These are phyloP conservation scores for Semaprochilodus insignis DNA, from an alignment of 2,797 vertebrate genomes.

Conservation along the genomic window DNA sequence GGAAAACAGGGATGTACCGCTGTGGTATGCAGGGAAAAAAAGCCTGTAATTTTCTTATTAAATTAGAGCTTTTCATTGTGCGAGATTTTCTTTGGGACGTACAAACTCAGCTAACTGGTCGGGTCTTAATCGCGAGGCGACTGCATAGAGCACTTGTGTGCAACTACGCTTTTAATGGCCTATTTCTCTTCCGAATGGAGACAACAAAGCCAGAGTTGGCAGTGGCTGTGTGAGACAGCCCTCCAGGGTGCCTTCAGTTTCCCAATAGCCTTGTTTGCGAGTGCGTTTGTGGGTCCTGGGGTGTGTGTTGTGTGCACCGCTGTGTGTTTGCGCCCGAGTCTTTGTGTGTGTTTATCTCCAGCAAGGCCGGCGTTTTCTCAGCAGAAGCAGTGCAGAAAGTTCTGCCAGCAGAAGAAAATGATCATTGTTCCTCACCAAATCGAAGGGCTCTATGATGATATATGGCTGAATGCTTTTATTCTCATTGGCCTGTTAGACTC, in stretches of 20 bases:
- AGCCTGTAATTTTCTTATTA: slow-evolving; percentile 58
- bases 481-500: slow-evolving; percentile 50
- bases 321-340: slow-evolving; percentile 47
- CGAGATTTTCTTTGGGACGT: slow-evolving; percentile 54
- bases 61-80: slow-evolving; percentile 58
- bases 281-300: slow-evolving; percentile 47
- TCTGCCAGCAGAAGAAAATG: slow-evolving; percentile 49
- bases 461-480: slow-evolving; percentile 59
- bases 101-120: slow-evolving; percentile 51
- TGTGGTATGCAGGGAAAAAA: slow-evolving; percentile 43
- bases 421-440: slow-evolving; percentile 54
- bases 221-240: slow-evolving; percentile 53
- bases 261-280: slow-evolving; percentile 53
- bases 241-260: slow-evolving; percentile 57
- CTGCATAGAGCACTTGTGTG: slow-evolving; percentile 56
- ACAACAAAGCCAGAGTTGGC: slow-evolving; percentile 61
- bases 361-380: slow-evolving; percentile 50
- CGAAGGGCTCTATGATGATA: slow-evolving; percentile 54
- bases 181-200: slow-evolving; percentile 65
- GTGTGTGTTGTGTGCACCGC: slow-evolving; percentile 41
- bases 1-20: slow-evolving; percentile 54
- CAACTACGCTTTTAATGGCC: slow-evolving; percentile 62
- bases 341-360: slow-evolving; percentile 59
- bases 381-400: slow-evolving; percentile 35
- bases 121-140: slow-evolving; percentile 55